Conservation (phyloP, 2,797 vertebrate genomes). For the Serranus cabrilla region DNA sequence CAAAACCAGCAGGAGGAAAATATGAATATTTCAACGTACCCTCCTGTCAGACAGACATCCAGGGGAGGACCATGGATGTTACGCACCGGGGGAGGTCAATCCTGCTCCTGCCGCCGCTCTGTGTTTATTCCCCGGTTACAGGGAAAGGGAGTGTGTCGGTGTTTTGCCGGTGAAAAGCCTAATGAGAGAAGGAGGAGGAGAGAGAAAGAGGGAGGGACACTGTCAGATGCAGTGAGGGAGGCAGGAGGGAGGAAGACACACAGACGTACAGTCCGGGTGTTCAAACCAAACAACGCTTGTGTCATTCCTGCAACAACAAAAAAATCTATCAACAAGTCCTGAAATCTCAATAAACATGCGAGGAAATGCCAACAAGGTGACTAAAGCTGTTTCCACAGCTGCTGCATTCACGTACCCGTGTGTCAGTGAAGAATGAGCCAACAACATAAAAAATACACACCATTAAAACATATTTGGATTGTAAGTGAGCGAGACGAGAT, state of each 20-base stretch:
- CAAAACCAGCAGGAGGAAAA: not conserved
- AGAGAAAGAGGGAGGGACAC: constrained; percentile 75
- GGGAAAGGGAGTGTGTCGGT: constrained; percentile 67
- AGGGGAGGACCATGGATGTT: constrained; percentile 74
- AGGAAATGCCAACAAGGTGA: constrained; percentile 32
- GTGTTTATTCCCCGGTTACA: constrained; percentile 65
- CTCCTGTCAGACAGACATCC: constrained; percentile 80
- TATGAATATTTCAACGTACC: constrained; percentile 73
- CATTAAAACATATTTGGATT: not conserved
- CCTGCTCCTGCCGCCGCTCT: constrained; percentile 70
- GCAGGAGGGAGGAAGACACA: constrained; percentile 46
- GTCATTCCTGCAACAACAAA: constrained; percentile 17
- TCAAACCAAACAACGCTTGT: constrained; percentile 5
- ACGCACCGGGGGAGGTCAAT: constrained; percentile 71
- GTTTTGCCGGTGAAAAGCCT: constrained; percentile 70
- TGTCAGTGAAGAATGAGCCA: constrained; percentile 6
- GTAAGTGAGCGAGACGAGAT: not conserved
- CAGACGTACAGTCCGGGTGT: constrained; percentile 26
- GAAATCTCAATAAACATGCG: constrained; percentile 25
- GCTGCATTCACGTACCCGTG: constrained; percentile 27
- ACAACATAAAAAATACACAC: not conserved
- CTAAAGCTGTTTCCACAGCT: constrained; percentile 40
- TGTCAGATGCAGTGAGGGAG: constrained; percentile 70
- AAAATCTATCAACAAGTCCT: constrained; percentile 63
- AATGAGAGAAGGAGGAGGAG: constrained; percentile 70